phyloP scores from a whole-genome alignment of 2,797 vertebrate species.

The Etheostoma nigrum region DNA sequence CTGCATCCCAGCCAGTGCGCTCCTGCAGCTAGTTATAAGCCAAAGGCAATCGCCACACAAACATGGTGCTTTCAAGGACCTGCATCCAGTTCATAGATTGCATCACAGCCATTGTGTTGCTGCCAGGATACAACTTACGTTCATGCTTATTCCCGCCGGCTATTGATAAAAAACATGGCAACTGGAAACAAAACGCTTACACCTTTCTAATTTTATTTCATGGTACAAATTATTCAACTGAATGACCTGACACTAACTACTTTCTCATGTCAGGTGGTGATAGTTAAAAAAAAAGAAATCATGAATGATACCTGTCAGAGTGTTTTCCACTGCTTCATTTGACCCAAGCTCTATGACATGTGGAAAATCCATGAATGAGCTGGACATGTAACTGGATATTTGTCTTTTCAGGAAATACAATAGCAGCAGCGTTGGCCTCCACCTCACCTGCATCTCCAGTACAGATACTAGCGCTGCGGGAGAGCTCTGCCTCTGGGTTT shows the following conservation, averaged over 20 bases:
- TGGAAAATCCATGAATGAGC: conserved; percentile 62
- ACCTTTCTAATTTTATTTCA: background rate
- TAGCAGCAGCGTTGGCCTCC: conserved; percentile 46
- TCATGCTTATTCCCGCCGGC: background rate
- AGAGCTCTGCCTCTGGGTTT: too few relatives aligned
- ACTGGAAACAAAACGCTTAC: background rate
- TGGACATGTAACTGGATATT: conserved; percentile 74
- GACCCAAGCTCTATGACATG: conserved; percentile 50
- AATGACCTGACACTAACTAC: background rate
- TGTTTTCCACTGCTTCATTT: conserved; percentile 59
- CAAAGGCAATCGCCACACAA: conserved; percentile 10
- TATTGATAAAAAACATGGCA: conserved; percentile 7
- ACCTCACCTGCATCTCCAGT: conserved; percentile 47
- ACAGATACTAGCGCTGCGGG: background rate
- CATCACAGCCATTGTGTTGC: conserved; percentile 30
- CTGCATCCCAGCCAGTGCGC: background rate
- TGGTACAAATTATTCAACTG: background rate
- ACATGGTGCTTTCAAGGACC: conserved; percentile 26
- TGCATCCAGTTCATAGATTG: conserved; percentile 33
- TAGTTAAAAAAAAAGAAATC: conserved; percentile 3
- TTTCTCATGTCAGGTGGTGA: background rate
- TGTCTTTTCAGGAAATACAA: conserved; percentile 71
- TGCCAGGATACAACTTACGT: conserved; percentile 47
- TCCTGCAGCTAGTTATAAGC: conserved; percentile 24
- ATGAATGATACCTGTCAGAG: conserved; percentile 17